phyloP scores from a whole-genome alignment of 2,113 vertebrate species.

The Chloebia gouldiae region DNA sequence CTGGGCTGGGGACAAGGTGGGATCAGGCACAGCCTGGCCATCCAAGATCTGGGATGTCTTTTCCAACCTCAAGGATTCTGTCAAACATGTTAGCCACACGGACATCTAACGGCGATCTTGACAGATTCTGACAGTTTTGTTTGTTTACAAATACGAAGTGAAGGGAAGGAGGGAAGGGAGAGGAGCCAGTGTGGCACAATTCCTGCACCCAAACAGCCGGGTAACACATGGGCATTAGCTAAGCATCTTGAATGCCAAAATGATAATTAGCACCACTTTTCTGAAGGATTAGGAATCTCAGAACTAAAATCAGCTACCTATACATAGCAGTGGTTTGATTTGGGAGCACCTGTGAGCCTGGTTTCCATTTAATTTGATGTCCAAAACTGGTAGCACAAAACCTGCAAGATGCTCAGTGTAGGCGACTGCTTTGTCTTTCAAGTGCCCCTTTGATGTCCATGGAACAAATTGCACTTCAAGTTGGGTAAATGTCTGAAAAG shows the following conservation, averaged over 20 bases:
- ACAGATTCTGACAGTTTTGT: not conserved
- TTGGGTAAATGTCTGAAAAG: not conserved
- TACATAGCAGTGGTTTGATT: not conserved
- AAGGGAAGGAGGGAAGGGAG: not conserved
- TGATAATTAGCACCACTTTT: not conserved
- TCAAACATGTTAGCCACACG: not conserved
- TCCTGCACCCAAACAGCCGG: not conserved
- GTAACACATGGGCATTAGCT: not conserved
- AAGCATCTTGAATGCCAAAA: not conserved
- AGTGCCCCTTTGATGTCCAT: not conserved
- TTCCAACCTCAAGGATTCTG: not conserved
- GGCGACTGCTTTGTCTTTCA: not conserved
- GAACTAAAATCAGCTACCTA: not conserved
- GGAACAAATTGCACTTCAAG: not conserved
- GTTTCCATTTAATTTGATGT: not conserved
- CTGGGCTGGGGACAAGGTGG: not conserved
- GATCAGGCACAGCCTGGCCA: fast-evolving
- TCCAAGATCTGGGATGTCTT: not conserved
- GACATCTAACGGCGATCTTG: not conserved
- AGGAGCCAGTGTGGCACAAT: fast-evolving
- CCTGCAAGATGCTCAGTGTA: not conserved
- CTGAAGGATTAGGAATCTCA: not conserved
- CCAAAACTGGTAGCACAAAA: not conserved
- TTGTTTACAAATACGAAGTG: not conserved
- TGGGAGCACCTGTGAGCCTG: not conserved